phyloP scores from a whole-genome alignment of 2,888 invertebrate species.

The Chironomus tentans region DNA sequence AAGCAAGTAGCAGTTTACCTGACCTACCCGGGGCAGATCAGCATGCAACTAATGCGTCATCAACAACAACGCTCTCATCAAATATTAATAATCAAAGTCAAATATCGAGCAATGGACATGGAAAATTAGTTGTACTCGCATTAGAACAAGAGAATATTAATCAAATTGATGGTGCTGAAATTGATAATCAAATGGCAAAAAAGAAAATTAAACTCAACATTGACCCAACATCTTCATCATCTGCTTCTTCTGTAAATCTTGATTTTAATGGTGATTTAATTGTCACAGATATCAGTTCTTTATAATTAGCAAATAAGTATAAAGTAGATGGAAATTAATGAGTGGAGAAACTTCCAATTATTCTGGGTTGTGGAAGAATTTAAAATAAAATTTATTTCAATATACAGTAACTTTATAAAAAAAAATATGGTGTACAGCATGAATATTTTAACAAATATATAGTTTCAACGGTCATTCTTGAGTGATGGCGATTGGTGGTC shows the following conservation, averaged over 20 bases:
- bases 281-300: neutral
- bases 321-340: no score
- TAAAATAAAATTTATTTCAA: no score
- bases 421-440: no score
- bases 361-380: no score
- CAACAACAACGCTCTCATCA: slow-evolving; percentile 5
- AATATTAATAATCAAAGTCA: slow-evolving; percentile 8
- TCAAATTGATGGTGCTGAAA: neutral
- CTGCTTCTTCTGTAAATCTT: neutral
- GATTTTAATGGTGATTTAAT: neutral
- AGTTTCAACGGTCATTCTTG: no score
- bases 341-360: no score
- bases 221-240: neutral
- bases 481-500: no score
- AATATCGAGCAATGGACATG: neutral
- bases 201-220: slow-evolving; percentile 11
- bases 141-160: neutral
- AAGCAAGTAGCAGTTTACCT: slow-evolving; percentile 10
- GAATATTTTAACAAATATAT: no score
- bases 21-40: neutral
- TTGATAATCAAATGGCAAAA: neutral
- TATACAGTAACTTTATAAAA: no score
- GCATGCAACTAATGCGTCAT: neutral
- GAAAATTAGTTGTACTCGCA: slow-evolving; percentile 27
- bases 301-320: neutral